Evolutionary conservation across 2,113 vertebrate species (phyloP).

Genomic region (Bos indicus): DNA sequence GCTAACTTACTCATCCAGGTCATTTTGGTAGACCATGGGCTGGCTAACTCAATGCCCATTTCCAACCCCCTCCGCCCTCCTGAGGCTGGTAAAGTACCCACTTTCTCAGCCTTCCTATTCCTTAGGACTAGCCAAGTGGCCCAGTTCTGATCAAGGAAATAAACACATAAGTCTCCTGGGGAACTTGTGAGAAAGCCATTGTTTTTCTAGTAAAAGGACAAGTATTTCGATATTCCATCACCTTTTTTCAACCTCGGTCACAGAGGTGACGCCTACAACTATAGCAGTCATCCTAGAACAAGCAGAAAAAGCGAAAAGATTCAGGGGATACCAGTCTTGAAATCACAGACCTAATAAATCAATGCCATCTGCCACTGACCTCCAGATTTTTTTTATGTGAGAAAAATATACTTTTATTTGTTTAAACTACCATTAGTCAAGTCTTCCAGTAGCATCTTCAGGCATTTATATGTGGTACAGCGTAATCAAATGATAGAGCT

Average conservation of each 20-base stretch:
- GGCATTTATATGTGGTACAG: neutral
- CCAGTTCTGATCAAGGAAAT: neutral
- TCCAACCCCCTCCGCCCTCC: neutral
- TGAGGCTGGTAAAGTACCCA: neutral
- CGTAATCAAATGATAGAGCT: slow-evolving; percentile 2
- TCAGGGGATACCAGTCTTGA: neutral
- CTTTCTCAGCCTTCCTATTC: neutral
- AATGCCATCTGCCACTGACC: neutral
- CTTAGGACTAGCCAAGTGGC: neutral
- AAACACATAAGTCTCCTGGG: neutral
- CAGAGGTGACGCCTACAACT: neutral
- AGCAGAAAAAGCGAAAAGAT: neutral
- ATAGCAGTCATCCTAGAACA: neutral
- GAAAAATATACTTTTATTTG: neutral
- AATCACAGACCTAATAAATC: neutral
- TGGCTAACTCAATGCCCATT: neutral
- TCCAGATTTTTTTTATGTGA: slow-evolving; percentile 11
- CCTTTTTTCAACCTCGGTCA: neutral
- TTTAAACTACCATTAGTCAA: neutral
- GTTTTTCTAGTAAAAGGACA: neutral
- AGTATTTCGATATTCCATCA: neutral
- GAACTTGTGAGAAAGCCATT: neutral
- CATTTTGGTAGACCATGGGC: neutral
- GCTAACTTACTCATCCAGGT: neutral
- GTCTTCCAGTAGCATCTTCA: neutral